Percentiles rank a stretch among this genome's conserved stretches.
phyloP scores from a whole-genome alignment of 2,888 invertebrate species.

The Latrodectus hesperus region DNA sequence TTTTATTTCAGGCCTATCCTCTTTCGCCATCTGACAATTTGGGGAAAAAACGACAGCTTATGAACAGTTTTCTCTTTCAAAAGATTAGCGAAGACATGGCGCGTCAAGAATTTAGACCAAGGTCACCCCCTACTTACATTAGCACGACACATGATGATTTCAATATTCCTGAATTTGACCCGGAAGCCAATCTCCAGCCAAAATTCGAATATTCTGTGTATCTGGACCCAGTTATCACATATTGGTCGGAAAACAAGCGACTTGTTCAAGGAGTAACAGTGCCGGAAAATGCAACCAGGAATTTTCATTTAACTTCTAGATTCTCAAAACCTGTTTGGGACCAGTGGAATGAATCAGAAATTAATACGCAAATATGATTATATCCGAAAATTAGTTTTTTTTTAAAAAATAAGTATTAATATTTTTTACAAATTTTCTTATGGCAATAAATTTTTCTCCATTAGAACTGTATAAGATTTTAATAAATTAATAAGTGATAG shows the following conservation, averaged over 20 bases:
- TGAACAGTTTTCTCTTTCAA: conserved; percentile 51
- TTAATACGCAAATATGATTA: too few species aligned
- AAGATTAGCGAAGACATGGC: conserved; percentile 53
- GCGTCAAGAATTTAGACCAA: conserved; percentile 19
- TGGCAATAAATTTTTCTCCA: too few species aligned
- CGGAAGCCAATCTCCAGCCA: conserved; percentile 38
- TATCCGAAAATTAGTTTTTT: too few species aligned
- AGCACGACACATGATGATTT: conserved; percentile 39
- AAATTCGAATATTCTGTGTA: conserved; percentile 44
- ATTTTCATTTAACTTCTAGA: conserved; percentile 16
- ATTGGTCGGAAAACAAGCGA: conserved; percentile 54
- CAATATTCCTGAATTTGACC: conserved; percentile 49
- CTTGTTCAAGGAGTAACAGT: conserved; percentile 40
- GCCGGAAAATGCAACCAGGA: conserved; percentile 30
- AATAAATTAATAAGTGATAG: too few species aligned
- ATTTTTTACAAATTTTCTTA: too few species aligned
- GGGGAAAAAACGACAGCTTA: conserved; percentile 30
- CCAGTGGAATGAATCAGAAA: conserved; percentile 6
- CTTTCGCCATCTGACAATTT: neutral
- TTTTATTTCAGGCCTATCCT: conserved; percentile 20
- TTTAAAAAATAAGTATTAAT: too few species aligned
- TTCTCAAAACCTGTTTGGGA: conserved; percentile 43
- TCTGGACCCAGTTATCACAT: conserved; percentile 32
- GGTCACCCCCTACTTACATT: conserved; percentile 30
- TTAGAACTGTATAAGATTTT: too few species aligned